phyloP scores from a whole-genome alignment of 2,113 vertebrate species.

The Apeltes quadracus region DNA sequence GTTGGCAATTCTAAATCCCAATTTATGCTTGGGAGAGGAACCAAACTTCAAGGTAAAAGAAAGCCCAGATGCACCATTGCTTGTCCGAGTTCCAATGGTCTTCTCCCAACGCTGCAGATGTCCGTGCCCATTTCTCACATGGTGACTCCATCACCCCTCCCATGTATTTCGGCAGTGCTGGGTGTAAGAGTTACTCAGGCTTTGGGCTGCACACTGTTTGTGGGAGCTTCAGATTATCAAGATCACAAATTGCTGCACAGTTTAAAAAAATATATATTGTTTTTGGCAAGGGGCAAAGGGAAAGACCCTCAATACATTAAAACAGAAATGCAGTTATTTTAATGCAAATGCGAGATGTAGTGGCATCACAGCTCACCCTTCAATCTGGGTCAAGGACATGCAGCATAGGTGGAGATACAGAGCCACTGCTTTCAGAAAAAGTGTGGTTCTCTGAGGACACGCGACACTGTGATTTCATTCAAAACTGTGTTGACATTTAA shows the following conservation, averaged over 20 bases:
- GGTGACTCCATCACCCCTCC: background rate
- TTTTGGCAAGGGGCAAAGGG: background rate
- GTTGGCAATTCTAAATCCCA: slow-evolving; percentile 2
- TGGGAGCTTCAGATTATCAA: background rate
- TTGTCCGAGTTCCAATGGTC: background rate
- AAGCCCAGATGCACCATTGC: background rate
- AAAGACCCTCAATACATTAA: background rate
- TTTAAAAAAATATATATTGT: background rate
- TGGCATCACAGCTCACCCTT: background rate
- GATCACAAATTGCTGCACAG: slow-evolving; percentile 1
- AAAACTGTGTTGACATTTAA: background rate
- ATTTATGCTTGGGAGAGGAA: slow-evolving; percentile 32
- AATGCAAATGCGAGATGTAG: background rate
- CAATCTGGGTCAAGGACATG: background rate
- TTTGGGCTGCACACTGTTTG: background rate
- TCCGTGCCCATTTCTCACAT: background rate
- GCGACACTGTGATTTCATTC: background rate
- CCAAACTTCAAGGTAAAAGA: slow-evolving; percentile 29
- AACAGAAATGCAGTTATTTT: background rate
- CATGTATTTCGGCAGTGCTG: background rate
- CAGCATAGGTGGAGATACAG: background rate
- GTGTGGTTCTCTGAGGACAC: background rate
- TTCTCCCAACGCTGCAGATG: background rate
- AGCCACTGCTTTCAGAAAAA: background rate
- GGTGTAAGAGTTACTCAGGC: background rate